A percentile compares a stretch with the other conserved stretches of the same genome.
phyloP scores from a whole-genome alignment of 1,140 invertebrate species.

The Bombus impatiens region DNA sequence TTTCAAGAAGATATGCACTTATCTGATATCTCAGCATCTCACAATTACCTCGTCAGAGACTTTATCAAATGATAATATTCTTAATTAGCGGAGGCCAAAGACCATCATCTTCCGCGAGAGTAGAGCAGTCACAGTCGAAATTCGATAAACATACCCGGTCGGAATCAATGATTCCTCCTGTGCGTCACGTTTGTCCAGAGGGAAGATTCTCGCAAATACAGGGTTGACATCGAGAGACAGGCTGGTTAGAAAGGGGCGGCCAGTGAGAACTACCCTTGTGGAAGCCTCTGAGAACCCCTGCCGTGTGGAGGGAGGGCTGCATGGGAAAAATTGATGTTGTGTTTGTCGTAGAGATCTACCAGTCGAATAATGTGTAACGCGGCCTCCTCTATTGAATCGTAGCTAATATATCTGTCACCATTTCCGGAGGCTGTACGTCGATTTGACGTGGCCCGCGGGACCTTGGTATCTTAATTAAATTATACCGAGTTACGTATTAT shows the following conservation, averaged over 20 bases:
- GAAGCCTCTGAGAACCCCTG: slow-evolving; percentile 77
- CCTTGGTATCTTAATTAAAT: slow-evolving; percentile 72
- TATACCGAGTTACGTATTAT: slow-evolving; percentile 64
- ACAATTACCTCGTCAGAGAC: too few relatives aligned
- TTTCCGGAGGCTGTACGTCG: slow-evolving; percentile 41
- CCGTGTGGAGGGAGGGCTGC: slow-evolving; percentile 51
- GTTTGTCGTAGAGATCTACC: slow-evolving; percentile 81
- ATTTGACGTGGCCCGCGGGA: slow-evolving; percentile 70
- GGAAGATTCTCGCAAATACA: slow-evolving; percentile 59
- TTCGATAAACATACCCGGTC: slow-evolving; percentile 41
- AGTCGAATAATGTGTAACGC: slow-evolving; percentile 79
- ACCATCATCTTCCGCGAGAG: background rate
- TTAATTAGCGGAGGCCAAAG: background rate
- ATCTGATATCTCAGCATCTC: too few relatives aligned
- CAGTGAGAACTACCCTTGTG: slow-evolving; percentile 4
- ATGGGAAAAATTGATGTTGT: slow-evolving; percentile 82
- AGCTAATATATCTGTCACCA: slow-evolving; percentile 81
- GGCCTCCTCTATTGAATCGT: slow-evolving; percentile 76
- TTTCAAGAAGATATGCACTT: background rate
- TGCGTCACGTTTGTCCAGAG: slow-evolving; percentile 65
- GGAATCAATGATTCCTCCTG: slow-evolving; percentile 61
- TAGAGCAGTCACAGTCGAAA: slow-evolving; percentile 3
- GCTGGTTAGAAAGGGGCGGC: background rate
- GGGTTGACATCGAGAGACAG: slow-evolving; percentile 38
- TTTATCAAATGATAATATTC: background rate